A percentile compares a stretch with the other conserved stretches of the same genome.
phyloP scores from a whole-genome alignment of 2,888 invertebrate genomes.

The Buathra laborator region DNA sequence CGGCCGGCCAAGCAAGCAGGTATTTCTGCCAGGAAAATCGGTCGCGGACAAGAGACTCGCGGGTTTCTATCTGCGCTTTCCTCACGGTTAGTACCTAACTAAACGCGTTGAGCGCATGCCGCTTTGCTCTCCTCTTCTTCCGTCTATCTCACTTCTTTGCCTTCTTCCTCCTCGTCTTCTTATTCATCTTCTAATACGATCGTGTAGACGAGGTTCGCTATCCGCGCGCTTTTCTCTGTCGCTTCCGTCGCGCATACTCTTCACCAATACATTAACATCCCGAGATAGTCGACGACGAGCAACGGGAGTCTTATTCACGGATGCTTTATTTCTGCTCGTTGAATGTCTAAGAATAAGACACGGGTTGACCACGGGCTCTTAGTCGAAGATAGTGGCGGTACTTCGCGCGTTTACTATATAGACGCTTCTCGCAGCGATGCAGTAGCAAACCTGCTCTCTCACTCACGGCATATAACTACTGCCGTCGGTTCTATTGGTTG shows the following conservation, averaged over 20 bases:
- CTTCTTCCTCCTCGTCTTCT: constrained; percentile 33
- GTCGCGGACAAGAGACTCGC: constrained; percentile 1
- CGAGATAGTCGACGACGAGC: constrained; percentile 29
- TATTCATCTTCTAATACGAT: constrained; percentile 53
- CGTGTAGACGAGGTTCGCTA: background rate
- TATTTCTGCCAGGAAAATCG: constrained; percentile 29
- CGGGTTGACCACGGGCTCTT: constrained; percentile 37
- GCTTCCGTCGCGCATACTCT: constrained; percentile 1
- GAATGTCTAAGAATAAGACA: constrained; percentile 60
- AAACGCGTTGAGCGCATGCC: constrained; percentile 37
- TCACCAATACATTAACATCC: constrained; percentile 3
- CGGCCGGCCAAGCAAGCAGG: constrained; percentile 37
- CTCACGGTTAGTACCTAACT: constrained; percentile 54
- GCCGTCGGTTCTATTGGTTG: background rate
- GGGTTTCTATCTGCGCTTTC: constrained; percentile 36
- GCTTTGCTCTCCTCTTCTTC: constrained; percentile 40
- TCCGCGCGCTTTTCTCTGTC: background rate
- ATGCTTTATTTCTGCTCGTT: constrained; percentile 60
- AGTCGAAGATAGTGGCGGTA: constrained; percentile 1
- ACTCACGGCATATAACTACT: background rate
- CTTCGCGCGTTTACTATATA: background rate
- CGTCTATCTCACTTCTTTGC: constrained; percentile 24
- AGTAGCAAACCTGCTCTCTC: background rate
- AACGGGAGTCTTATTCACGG: constrained; percentile 36
- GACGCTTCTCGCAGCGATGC: background rate